Base-by-base conservation (phyloP, 2,888 invertebrate species). In the Ctenicera cuprea region DNA sequence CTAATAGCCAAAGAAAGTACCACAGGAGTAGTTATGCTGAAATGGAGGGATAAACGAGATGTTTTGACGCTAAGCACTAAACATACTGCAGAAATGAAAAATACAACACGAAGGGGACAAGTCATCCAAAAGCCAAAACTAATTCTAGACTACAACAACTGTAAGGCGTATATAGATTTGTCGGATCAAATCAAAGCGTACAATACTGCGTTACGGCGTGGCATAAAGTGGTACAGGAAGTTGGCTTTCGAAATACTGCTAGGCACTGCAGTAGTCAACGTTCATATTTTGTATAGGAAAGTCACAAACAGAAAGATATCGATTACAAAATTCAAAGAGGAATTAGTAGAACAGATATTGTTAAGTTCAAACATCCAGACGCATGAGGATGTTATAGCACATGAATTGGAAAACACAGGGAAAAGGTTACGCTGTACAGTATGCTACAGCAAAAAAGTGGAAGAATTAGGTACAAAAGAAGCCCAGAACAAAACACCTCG, bases 141-240 rank as follows among this genome's bases (percentile, higher is more conserved):
- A 7, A 20, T 72, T 5, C 4, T 62, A 14, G 64, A 73, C 7
- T 75, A 72, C 38, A 75, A 75, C 33, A 72, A 72, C 54, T 37
- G 45, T 63, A 71, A 75, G 68, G 43, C 37, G 12, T 67, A 22
- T 16, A 75, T 75, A 12, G 74, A 74, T 66, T 3, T 62, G 0
- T 57, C 26, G 1, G 62, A 59, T 26, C 70, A 74, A 38, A 33
- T 38, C 37, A 65, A 52, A 45, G 50, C 78, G 9, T 78, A 80
- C 45, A 67, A 73, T 52, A 76, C 81, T 30, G 74, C 79, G 45
- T 74, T 82, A 30, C 69, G 81, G 54, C 80, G 76, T 76, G 30
- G 67, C 12, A 22, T 72, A 18, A 72, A 72, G 33, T 74, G 72
- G 74, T 74, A 72, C 48, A 3, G 74, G 3, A 74, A 72, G 45